Conservation (phyloP, 2,888 invertebrate genomes). For the Stenotaenia linearis region DNA sequence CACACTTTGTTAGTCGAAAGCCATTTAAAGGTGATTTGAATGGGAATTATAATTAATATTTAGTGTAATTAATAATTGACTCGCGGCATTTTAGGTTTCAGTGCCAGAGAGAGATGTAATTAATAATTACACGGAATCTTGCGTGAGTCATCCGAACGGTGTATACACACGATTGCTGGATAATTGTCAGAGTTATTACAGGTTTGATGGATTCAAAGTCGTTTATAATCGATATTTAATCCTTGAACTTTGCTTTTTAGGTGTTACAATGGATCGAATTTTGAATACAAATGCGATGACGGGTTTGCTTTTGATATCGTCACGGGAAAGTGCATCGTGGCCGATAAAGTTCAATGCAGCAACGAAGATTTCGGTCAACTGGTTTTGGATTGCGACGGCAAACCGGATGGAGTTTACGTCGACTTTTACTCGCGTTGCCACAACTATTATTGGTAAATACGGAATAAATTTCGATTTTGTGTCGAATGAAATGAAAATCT, state of each 20-base stretch:
- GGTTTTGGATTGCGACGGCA: slow-evolving; percentile 34
- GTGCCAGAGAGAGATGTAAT: not conserved
- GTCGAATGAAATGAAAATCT: not conserved
- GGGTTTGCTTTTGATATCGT: not conserved
- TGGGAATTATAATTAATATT: not conserved
- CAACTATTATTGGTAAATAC: slow-evolving; percentile 35
- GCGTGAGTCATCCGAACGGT: not conserved
- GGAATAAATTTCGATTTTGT: not conserved
- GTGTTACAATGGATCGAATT: not conserved
- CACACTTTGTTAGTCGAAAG: not conserved
- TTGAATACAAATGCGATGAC: not conserved
- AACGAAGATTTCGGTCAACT: not conserved
- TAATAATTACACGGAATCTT: not conserved
- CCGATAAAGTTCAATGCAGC: not conserved
- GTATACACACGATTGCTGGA: not conserved
- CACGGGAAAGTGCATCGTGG: not conserved
- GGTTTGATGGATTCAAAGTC: not conserved
- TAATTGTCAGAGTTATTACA: not conserved
- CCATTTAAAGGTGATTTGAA: not conserved
- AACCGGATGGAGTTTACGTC: slow-evolving; percentile 37
- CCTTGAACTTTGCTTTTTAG: too few relatives aligned
- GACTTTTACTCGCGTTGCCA: slow-evolving; percentile 37
- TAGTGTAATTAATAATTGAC: not conserved
- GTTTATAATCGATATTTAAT: too few relatives aligned
- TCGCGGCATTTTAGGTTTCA: not conserved